Percentiles rank a stretch among this genome's conserved stretches.
Evolutionary conservation across 2,797 vertebrate genomes (phyloP).

Genomic region (Anableps anableps): DNA sequence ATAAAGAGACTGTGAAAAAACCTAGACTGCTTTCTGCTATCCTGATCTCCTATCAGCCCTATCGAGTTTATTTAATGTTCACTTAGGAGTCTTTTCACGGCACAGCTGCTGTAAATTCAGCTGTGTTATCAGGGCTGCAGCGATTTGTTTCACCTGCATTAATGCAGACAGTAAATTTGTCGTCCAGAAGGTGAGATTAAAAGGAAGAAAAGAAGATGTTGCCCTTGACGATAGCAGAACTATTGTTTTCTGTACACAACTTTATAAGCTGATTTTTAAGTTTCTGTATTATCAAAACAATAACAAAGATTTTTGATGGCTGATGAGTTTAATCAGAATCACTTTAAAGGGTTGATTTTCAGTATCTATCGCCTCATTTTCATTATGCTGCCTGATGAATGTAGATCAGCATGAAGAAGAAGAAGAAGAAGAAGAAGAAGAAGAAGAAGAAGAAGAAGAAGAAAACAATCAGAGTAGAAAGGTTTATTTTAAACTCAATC

Average conservation of each 20-base stretch:
- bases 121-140: neutral
- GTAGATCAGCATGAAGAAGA: constrained; percentile 43
- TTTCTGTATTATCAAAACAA: neutral
- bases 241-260: neutral
- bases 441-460: constrained; percentile 9
- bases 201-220: neutral
- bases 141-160: constrained; percentile 1
- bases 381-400: constrained; percentile 60
- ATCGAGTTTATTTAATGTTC: neutral
- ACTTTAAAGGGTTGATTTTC: neutral
- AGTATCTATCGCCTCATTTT: constrained; percentile 6
- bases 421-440: neutral
- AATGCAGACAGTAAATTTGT: neutral
- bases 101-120: neutral
- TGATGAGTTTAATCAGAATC: constrained; percentile 6
- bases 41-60: neutral
- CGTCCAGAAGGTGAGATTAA: neutral
- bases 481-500: constrained; percentile 4
- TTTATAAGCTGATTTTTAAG: neutral
- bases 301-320: neutral
- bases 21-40: neutral
- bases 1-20: neutral
- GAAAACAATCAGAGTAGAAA: constrained; percentile 55
- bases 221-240: neutral
- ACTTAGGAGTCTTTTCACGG: neutral